Percentiles rank a stretch among this genome's conserved stretches.
phyloP scores from a whole-genome alignment of 2,888 invertebrate genomes.

The Pollenia amentaria region DNA sequence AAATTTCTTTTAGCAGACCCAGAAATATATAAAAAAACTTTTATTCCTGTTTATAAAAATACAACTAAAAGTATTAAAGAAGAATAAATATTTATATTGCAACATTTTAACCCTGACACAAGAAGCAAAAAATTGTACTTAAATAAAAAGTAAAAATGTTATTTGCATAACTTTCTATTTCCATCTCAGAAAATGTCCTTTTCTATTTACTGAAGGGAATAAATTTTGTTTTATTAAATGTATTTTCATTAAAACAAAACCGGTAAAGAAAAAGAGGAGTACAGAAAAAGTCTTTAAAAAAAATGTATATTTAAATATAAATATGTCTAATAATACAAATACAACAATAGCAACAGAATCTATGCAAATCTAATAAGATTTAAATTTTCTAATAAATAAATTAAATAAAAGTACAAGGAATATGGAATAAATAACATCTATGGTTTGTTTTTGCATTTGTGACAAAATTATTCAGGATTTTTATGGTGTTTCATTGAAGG shows the following conservation, averaged over 20 bases:
- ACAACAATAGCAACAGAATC: background rate
- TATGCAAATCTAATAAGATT: background rate
- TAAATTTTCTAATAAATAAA: background rate
- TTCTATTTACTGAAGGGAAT: slow-evolving; percentile 10
- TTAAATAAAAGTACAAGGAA: background rate
- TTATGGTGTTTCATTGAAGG: too few species aligned
- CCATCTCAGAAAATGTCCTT: background rate
- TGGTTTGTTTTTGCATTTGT: too few species aligned
- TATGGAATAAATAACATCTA: too few species aligned
- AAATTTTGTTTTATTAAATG: background rate
- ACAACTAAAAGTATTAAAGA: background rate
- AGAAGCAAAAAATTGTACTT: background rate
- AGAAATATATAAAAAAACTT: too few species aligned
- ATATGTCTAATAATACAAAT: background rate
- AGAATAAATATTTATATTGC: background rate
- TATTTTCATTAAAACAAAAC: background rate
- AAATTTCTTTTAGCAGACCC: too few species aligned
- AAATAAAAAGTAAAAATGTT: slow-evolving; percentile 1
- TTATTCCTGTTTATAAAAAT: too few species aligned
- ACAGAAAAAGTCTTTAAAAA: background rate
- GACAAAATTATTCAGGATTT: too few species aligned
- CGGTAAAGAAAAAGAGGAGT: background rate
- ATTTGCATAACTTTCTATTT: slow-evolving; percentile 16
- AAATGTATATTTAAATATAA: background rate
- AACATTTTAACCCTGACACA: background rate